These are phyloP conservation scores for Polypterus bichir DNA, from an alignment of 2,113 vertebrate species.

Conservation along the genomic window DNA sequence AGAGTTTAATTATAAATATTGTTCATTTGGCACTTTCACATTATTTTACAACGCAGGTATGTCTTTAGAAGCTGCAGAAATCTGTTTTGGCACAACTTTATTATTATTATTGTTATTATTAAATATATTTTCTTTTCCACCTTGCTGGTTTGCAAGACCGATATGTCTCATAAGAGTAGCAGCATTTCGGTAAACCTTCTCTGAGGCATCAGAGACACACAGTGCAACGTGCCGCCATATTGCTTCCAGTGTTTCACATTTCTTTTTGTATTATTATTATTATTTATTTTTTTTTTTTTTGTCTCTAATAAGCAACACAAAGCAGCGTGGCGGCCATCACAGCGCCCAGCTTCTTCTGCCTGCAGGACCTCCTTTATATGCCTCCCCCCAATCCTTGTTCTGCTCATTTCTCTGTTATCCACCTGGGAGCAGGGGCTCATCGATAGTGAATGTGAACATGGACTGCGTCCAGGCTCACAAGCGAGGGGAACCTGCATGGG, in stretches of 20 bases:
- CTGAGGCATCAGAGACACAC: slow-evolving; percentile 45
- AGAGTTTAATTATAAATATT: slow-evolving; percentile 43
- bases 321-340: no score
- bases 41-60: slow-evolving; percentile 42
- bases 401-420: no score
- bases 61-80: slow-evolving; percentile 45
- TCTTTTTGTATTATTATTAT: slow-evolving; percentile 20
- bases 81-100: slow-evolving; percentile 61
- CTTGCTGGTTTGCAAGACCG: slow-evolving; percentile 50
- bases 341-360: no score
- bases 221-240: slow-evolving; percentile 57
- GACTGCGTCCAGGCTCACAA: no score
- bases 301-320: no score
- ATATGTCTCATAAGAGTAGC: slow-evolving; percentile 46
- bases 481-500: no score
- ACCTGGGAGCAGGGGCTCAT: no score
- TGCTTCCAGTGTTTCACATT: slow-evolving; percentile 67
- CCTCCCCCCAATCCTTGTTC: no score
- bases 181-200: no score
- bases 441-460: no score
- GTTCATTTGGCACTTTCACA: slow-evolving; percentile 69
- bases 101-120: slow-evolving; percentile 44
- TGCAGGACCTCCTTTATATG: no score
- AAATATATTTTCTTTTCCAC: slow-evolving; percentile 40
- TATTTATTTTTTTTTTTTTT: no score